These are phyloP conservation scores for Ellobius talpinus DNA, from an alignment of 2,113 vertebrate genomes.

Conservation along the genomic window DNA sequence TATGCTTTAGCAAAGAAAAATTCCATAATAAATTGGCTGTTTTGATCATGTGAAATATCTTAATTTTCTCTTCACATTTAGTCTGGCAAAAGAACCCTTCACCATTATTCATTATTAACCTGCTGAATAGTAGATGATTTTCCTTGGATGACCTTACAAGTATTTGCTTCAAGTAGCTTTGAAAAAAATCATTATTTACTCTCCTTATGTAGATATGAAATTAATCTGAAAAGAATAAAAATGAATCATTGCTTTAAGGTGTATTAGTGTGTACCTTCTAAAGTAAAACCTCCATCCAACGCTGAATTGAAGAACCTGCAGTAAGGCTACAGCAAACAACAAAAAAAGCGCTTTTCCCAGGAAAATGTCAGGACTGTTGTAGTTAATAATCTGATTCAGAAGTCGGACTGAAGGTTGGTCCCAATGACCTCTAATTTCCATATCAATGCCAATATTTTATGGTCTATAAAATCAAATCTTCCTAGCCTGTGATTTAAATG, in stretches of 20 bases:
- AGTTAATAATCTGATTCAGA: conserved; percentile 75
- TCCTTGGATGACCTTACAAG: conserved; percentile 48
- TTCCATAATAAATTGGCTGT: conserved; percentile 24
- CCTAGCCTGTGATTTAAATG: conserved; percentile 61
- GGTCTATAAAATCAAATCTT: conserved; percentile 63
- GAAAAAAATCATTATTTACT: conserved; percentile 67
- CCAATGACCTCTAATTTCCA: conserved; percentile 60
- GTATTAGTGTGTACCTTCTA: conserved; percentile 58
- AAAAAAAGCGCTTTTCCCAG: conserved; percentile 64
- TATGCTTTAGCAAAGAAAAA: conserved; percentile 50
- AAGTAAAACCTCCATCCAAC: conserved; percentile 66
- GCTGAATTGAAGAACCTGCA: conserved; percentile 55
- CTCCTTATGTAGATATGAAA: conserved; percentile 50
- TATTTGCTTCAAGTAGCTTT: conserved; percentile 57
- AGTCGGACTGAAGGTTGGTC: conserved; percentile 46
- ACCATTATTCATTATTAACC: conserved; percentile 47
- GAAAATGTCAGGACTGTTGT: conserved; percentile 68
- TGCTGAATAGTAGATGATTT: conserved; percentile 49
- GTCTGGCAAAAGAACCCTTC: conserved; percentile 26
- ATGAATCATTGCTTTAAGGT: conserved; percentile 59
- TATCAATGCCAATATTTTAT: conserved; percentile 67
- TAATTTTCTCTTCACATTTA: conserved; percentile 43
- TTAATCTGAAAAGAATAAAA: conserved; percentile 60
- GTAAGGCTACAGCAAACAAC: conserved; percentile 69
- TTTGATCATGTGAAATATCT: conserved; percentile 47